Evolutionary conservation across 2,797 vertebrate genomes (phyloP).

Genomic region (Hafferia zeledoni): DNA sequence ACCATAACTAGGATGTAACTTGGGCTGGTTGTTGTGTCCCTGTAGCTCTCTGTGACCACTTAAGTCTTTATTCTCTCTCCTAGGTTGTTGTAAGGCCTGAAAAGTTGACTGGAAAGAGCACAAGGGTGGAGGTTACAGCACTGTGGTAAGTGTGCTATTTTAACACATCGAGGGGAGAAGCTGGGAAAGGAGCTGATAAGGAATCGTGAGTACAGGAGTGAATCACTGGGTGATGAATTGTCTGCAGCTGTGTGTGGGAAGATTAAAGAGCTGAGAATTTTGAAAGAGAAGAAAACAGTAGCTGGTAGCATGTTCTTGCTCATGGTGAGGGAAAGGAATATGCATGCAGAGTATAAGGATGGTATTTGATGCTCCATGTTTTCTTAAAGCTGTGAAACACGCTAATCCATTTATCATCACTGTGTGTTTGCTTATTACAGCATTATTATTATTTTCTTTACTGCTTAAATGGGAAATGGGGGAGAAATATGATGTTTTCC

Average conservation of each 20-base stretch:
- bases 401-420: background rate
- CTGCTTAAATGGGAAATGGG: background rate
- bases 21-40: background rate
- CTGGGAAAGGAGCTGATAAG: background rate
- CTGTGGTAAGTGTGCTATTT: slow-evolving; percentile 23
- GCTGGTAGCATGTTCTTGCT: background rate
- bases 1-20: background rate
- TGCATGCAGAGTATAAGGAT: background rate
- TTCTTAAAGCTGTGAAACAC: background rate
- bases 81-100: background rate
- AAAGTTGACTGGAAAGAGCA: background rate
- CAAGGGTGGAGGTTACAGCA: background rate
- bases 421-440: background rate
- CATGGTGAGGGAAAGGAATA: background rate
- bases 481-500: background rate
- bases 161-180: background rate
- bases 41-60: accelerated
- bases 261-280: background rate
- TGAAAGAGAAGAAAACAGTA: background rate
- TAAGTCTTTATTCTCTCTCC: background rate
- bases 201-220: slow-evolving; percentile 7
- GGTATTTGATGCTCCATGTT: background rate
- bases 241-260: slow-evolving; percentile 46
- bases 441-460: background rate
- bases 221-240: background rate